A percentile compares a stretch with the other conserved stretches of the same genome.
phyloP scores from a whole-genome alignment of 1,140 invertebrate genomes.

The Heliothis subflexa region DNA sequence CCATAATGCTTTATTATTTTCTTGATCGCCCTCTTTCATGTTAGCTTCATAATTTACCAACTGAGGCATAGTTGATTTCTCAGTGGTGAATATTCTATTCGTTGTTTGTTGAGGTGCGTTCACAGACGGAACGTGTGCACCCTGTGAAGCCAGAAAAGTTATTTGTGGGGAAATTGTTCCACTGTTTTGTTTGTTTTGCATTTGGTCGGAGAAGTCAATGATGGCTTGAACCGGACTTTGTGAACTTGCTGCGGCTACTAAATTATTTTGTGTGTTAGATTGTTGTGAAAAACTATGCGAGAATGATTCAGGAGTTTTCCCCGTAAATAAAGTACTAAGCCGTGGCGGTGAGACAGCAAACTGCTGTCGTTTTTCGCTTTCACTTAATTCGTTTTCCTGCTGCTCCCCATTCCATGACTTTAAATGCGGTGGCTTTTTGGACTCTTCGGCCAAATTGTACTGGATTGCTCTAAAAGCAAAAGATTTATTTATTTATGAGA shows the following conservation, averaged over 20 bases:
- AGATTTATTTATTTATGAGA: no score
- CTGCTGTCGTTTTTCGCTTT: conserved; percentile 58
- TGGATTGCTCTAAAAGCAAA: conserved; percentile 72
- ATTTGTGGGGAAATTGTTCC: conserved; percentile 78
- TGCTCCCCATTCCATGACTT: conserved; percentile 72
- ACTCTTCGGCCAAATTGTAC: conserved; percentile 83
- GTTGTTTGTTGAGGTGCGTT: conserved; percentile 61
- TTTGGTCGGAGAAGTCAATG: conserved; percentile 67
- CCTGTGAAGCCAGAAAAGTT: conserved; percentile 81
- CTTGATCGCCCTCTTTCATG: conserved; percentile 68
- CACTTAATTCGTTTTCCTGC: conserved; percentile 60
- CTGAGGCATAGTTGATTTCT: conserved; percentile 73
- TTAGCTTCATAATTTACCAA: conserved; percentile 78
- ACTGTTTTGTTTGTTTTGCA: conserved; percentile 65
- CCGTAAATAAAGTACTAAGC: conserved; percentile 74
- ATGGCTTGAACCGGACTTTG: conserved; percentile 65
- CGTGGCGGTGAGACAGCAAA: conserved; percentile 58
- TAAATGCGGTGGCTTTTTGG: conserved; percentile 72
- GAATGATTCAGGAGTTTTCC: conserved; percentile 80
- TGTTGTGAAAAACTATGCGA: conserved; percentile 71
- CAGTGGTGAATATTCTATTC: conserved; percentile 63
- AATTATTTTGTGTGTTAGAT: conserved; percentile 67
- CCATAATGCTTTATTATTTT: conserved; percentile 75
- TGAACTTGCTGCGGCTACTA: conserved; percentile 64
- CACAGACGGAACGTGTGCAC: conserved; percentile 73